phyloP scores from a whole-genome alignment of 2,113 vertebrate genomes.

The Promerops cafer region DNA sequence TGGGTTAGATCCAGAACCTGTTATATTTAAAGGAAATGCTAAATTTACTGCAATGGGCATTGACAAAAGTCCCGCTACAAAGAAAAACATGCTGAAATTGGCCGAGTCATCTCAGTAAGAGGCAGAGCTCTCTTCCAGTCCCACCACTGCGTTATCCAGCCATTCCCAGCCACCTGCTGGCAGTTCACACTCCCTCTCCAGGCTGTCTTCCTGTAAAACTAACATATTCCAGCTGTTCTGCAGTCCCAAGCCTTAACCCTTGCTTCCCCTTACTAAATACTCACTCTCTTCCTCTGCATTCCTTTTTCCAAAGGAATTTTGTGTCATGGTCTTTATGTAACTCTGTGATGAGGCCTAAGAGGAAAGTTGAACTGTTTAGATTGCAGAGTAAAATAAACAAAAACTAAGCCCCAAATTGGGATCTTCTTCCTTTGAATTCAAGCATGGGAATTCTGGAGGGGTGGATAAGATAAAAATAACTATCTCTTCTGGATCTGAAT shows the following conservation, averaged over 20 bases:
- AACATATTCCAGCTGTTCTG: constrained; percentile 42
- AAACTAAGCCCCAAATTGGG: not conserved
- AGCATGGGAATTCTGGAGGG: not conserved
- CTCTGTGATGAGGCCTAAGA: not conserved
- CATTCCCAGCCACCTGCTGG: constrained; percentile 55
- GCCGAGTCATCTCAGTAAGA: not conserved
- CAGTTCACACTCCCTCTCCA: constrained; percentile 6
- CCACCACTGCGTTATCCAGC: not conserved
- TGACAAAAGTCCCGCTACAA: not conserved
- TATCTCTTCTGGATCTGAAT: not conserved
- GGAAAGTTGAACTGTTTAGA: not conserved
- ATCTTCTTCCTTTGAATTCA: not conserved
- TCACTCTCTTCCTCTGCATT: not conserved
- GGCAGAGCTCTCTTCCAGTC: not conserved
- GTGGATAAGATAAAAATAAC: not conserved
- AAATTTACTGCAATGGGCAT: not conserved
- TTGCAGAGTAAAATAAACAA: not conserved
- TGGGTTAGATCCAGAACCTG: not conserved
- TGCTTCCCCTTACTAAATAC: not conserved
- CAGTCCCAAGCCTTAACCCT: constrained; percentile 5
- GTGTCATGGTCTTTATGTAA: rapidly evolving
- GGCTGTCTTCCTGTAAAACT: constrained; percentile 9
- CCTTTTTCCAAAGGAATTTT: not conserved
- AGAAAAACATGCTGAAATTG: not conserved
- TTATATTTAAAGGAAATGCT: not conserved